Evolutionary conservation across 2,797 vertebrate genomes (phyloP), one percentile per base, ranked within the genome.

Genomic region (Halcyon leucocephala): DNA sequence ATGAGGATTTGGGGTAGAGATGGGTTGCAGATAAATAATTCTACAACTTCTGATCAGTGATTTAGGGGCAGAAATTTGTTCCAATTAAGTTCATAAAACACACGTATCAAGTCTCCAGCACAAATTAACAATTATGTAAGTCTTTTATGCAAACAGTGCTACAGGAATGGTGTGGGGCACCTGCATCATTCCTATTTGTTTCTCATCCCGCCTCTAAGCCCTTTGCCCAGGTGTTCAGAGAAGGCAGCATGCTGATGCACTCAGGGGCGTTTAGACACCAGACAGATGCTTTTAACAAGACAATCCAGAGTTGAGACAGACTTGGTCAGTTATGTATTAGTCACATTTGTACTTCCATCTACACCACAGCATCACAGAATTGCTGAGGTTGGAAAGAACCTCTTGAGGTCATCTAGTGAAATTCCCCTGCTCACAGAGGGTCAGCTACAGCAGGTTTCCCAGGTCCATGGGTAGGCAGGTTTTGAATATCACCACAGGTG

Each of bases 281-380:
- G 28, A 88, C 25, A 82, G n/a, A 29, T 66, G 42, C 85, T 65
- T 84, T 76, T 80, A 92, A 37, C 11, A 72, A 48, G 33, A 41
- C 33, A 37, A 49, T 46, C 48, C 10, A 73, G n/a, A 65, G 39
- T 37, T 54, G 33, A 65, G 46, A 37, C 22, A 57, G 46, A 52
- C 25, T 60, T 62, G 16, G 33, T 5, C 4, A 86, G 33, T 41
- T 41, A 62, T 12, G 7, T 2, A 0, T 44, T 65, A 72, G 22
- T 58, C 48, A 54, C 31, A 12, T 24, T 46, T 2, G 10, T 65
- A 70, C 29, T 39, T 90, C 39, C 29, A 33, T 33, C 52, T 77
- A 61, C 24, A 78, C 8, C 54, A 66, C 33, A 41, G 25, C 5
- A 80, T 76, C 25, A 52, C 18, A 65, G 54, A 86, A 49, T 3